Conservation (phyloP, 2,797 vertebrate genomes). For the Sciurus vulgaris region DNA sequence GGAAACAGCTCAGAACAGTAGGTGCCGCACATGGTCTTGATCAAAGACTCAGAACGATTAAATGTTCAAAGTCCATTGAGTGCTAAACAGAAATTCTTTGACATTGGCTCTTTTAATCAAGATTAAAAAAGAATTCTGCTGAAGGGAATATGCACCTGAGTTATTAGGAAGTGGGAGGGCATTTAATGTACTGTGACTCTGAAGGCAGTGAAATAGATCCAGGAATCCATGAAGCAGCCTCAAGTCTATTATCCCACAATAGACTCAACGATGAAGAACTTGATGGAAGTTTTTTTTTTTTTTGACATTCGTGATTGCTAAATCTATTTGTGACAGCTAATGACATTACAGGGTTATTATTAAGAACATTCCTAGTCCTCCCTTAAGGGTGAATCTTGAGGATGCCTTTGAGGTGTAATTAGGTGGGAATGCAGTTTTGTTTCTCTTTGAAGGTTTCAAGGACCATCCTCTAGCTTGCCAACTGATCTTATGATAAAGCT, state of each 20-base stretch:
- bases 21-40: background rate
- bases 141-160: background rate
- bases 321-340: constrained; percentile 65
- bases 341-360: constrained; percentile 56
- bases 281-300: constrained; percentile 54
- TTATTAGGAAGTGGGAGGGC: background rate
- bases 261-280: background rate
- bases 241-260: constrained; percentile 41
- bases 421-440: constrained; percentile 59
- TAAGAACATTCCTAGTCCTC: constrained; percentile 52
- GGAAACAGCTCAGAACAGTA: constrained; percentile 42
- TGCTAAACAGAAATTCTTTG: constrained; percentile 54
- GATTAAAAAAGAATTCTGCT: constrained; percentile 26
- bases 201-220: constrained; percentile 16
- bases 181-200: constrained; percentile 34
- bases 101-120: constrained; percentile 43
- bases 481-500: constrained; percentile 72
- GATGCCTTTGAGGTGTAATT: constrained; percentile 73
- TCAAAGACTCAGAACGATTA: constrained; percentile 14
- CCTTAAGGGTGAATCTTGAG: constrained; percentile 60
- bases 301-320: constrained; percentile 61
- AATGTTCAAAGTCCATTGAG: constrained; percentile 6
- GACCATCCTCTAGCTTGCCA: constrained; percentile 66
- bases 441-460: constrained; percentile 73
- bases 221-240: constrained; percentile 12